Percentiles rank a stretch among this genome's conserved stretches.
Conservation (phyloP, 2,888 invertebrate species). For the Ceratothoa steindachneri region DNA sequence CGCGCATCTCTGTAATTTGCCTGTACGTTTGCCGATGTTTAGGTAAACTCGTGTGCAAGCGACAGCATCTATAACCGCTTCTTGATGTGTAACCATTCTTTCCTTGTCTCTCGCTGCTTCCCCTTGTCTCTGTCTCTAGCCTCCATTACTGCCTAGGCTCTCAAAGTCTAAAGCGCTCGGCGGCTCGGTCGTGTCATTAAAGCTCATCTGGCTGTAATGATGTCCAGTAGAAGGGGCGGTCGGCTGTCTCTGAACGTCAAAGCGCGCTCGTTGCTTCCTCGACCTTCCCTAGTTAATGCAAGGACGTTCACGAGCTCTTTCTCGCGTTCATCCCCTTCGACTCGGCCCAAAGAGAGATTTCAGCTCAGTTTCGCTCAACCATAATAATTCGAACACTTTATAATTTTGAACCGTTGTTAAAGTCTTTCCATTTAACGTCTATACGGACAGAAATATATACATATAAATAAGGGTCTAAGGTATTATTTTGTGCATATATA, state of each 20-base stretch:
- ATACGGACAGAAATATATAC: conserved; percentile 12
- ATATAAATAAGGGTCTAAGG: conserved; percentile 5
- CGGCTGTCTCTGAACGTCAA: not conserved
- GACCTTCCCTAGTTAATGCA: conserved; percentile 12
- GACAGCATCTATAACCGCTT: no score
- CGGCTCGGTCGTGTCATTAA: conserved; percentile 12
- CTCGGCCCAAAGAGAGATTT: conserved; percentile 5
- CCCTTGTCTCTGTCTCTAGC: not conserved
- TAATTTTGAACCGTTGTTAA: conserved; percentile 12
- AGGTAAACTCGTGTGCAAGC: no score
- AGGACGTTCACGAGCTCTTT: not conserved
- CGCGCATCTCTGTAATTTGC: no score
- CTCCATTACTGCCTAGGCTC: not conserved
- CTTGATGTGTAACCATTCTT: no score
- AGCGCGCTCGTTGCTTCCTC: not conserved
- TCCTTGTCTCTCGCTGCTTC: not conserved
- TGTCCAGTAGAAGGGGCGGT: conserved; percentile 1
- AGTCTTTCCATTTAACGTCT: conserved; percentile 1
- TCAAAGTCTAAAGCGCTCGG: not conserved
- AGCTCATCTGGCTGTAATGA: conserved; percentile 1
- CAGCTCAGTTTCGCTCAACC: not conserved
- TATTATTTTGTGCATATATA: not conserved
- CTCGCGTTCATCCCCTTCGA: not conserved
- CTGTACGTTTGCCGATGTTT: no score
- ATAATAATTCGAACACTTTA: conserved; percentile 12